phyloP scores from a whole-genome alignment of 2,113 vertebrate species.

The Ophiodon elongatus region DNA sequence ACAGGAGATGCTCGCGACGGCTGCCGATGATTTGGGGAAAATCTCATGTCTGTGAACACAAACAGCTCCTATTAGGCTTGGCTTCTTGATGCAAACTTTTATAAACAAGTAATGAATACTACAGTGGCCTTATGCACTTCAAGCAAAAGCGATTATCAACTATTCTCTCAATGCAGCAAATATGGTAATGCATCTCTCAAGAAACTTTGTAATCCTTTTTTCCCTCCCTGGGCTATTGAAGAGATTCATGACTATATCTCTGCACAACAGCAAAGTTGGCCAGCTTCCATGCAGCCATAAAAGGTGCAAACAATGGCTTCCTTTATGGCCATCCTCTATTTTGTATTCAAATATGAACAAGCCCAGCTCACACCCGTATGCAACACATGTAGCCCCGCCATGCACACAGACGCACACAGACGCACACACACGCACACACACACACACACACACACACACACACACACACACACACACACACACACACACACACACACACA shows the following conservation, averaged over 20 bases:
- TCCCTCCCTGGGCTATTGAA: constrained; percentile 47
- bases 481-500: not conserved
- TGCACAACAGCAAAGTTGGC: constrained; percentile 54
- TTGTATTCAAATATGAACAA: constrained; percentile 48
- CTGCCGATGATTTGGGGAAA: constrained; percentile 50
- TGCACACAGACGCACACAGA: not conserved
- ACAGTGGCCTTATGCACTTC: constrained; percentile 56
- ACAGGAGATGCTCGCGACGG: constrained; percentile 36
- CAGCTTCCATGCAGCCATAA: constrained; percentile 50
- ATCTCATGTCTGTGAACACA: constrained; percentile 42
- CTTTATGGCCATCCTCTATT: constrained; percentile 48
- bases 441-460: not conserved
- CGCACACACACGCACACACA: too few relatives aligned
- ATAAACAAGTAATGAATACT: constrained; percentile 66
- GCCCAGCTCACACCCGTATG: not conserved
- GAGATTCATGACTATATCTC: constrained; percentile 63
- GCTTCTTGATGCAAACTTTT: constrained; percentile 41
- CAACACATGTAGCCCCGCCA: not conserved
- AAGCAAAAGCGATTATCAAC: constrained; percentile 62
- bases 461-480: too few relatives aligned
- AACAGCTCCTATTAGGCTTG: constrained; percentile 41
- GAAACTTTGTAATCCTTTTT: constrained; percentile 59
- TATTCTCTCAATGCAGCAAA: constrained; percentile 57
- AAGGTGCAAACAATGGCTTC: constrained; percentile 38
- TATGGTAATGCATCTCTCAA: constrained; percentile 67